Conservation (phyloP, 2,888 invertebrate species). For the Cactoblastis cactorum region DNA sequence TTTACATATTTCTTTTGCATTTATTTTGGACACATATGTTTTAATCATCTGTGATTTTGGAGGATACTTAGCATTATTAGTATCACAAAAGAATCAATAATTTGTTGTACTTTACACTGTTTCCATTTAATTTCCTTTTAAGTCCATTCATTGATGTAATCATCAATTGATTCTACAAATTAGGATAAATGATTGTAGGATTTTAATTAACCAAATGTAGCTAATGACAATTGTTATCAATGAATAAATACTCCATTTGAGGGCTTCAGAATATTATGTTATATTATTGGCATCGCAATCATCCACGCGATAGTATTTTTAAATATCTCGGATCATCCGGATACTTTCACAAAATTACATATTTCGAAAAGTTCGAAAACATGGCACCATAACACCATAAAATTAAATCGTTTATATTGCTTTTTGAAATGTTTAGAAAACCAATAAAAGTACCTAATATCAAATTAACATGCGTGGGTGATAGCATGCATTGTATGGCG, state of each 20-base stretch:
- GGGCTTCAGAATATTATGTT: not conserved
- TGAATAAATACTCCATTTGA: not conserved
- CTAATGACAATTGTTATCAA: not conserved
- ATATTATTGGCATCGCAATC: not conserved
- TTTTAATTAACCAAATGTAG: not conserved
- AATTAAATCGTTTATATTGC: conserved; percentile 2
- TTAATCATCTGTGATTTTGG: not conserved
- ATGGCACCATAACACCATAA: not conserved
- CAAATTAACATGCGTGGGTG: conserved; percentile 24
- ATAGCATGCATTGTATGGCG: conserved; percentile 27
- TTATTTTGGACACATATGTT: too few species aligned
- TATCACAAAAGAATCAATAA: not conserved
- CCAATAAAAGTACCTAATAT: conserved; percentile 25
- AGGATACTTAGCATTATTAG: not conserved
- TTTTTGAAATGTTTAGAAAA: conserved; percentile 15
- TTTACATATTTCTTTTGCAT: too few species aligned
- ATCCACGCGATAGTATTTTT: too few species aligned
- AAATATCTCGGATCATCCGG: too few species aligned
- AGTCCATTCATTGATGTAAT: conserved; percentile 32
- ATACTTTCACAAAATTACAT: too few species aligned
- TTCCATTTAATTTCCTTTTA: conserved; percentile 24
- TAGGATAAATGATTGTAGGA: conserved; percentile 30
- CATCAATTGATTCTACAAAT: conserved; percentile 20
- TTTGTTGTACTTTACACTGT: conserved; percentile 7
- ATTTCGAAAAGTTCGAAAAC: not conserved